Conservation (phyloP, 2,888 invertebrate genomes). For the Phyllotreta cruciferae region DNA sequence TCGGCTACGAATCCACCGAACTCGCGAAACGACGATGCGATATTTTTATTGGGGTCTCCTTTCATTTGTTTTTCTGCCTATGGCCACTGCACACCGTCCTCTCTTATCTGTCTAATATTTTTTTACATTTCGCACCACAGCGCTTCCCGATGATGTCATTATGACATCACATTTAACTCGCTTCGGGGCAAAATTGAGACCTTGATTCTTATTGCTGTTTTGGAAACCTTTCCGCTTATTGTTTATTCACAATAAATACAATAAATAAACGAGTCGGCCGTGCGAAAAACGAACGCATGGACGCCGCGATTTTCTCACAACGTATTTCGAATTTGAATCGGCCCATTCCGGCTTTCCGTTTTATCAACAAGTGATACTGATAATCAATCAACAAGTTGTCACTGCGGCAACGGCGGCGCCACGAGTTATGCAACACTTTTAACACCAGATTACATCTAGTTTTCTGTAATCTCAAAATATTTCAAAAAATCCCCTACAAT, state of each 20-base stretch:
- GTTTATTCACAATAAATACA: slow-evolving; percentile 33
- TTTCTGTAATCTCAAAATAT: too few species aligned
- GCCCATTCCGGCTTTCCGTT: slow-evolving; percentile 1
- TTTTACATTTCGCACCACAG: slow-evolving; percentile 48
- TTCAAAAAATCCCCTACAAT: too few species aligned
- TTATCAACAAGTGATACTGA: slow-evolving; percentile 31
- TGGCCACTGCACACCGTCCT: slow-evolving; percentile 30
- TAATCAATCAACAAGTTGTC: slow-evolving; percentile 38
- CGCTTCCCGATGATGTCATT: slow-evolving; percentile 63
- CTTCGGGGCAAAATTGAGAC: slow-evolving; percentile 57
- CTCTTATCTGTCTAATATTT: slow-evolving; percentile 34
- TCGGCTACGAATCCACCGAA: slow-evolving; percentile 39
- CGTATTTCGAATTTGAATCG: not conserved
- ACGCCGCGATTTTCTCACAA: not conserved
- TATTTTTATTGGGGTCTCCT: too few species aligned
- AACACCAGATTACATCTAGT: slow-evolving; percentile 5
- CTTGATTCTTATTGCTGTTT: slow-evolving; percentile 54
- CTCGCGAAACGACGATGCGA: slow-evolving; percentile 4
- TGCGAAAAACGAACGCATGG: not conserved
- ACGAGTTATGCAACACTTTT: slow-evolving; percentile 32
- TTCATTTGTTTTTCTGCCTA: slow-evolving; percentile 19
- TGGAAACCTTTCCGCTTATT: slow-evolving; percentile 47
- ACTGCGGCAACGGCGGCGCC: slow-evolving; percentile 13
- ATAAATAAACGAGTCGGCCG: slow-evolving; percentile 9
- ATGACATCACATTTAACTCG: slow-evolving; percentile 62